Percentiles rank a stretch among this genome's conserved stretches.
These are phyloP conservation scores for Mionectes olivaceus DNA, from an alignment of 2,797 vertebrate genomes.

Conservation along the genomic window DNA sequence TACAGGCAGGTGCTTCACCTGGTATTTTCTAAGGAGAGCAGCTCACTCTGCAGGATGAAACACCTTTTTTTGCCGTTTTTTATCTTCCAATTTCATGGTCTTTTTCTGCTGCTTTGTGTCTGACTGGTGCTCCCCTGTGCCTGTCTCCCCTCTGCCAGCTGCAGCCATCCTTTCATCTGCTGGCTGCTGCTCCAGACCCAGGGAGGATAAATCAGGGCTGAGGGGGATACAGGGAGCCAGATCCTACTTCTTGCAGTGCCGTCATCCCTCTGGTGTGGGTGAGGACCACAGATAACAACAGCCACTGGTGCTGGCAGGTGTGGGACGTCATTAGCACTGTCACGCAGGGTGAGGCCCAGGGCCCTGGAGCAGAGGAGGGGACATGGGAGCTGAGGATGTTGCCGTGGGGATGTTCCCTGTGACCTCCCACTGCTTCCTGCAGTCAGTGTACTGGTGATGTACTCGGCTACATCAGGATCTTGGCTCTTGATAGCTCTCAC, in stretches of 20 bases:
- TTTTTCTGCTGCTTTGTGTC: not conserved
- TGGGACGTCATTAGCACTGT: not conserved
- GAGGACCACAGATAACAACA: not conserved
- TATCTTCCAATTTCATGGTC: not conserved
- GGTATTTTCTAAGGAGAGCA: slow-evolving; percentile 6
- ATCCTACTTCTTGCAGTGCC: fast-evolving
- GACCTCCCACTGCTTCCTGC: not conserved
- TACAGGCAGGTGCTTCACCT: fast-evolving
- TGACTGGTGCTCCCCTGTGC: fast-evolving
- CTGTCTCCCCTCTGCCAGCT: not conserved
- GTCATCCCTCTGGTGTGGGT: fast-evolving
- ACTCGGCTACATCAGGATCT: not conserved
- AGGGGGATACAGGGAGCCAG: not conserved
- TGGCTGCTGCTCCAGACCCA: not conserved
- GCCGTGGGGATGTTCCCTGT: fast-evolving
- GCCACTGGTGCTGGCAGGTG: not conserved
- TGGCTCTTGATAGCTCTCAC: not conserved
- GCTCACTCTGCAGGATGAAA: not conserved
- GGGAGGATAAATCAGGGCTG: not conserved
- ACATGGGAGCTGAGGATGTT: fast-evolving
- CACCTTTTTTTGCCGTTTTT: not conserved
- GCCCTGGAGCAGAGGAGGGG: not conserved
- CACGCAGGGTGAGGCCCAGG: not conserved
- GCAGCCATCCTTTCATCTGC: not conserved
- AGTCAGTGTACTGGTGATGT: not conserved